Evolutionary conservation across 2,113 vertebrate genomes (phyloP).

Genomic region (Campylorhamphus procurvoides): DNA sequence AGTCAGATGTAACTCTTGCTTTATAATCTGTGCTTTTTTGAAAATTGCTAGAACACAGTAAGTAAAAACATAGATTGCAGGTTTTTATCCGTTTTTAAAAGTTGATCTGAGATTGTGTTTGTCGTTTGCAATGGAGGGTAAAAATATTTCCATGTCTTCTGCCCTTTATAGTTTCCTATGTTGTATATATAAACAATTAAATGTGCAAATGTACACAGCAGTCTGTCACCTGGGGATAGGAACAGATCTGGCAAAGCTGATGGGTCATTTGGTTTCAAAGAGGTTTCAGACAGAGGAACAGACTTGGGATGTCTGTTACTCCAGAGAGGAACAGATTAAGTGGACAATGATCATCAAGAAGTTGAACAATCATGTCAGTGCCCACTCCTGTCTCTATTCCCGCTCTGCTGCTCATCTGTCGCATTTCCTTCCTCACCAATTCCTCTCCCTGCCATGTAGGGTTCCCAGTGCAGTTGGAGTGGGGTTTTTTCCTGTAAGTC

Average conservation of each 20-base stretch:
- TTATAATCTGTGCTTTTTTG: not conserved
- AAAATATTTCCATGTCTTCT: not conserved
- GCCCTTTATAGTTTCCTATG: not conserved
- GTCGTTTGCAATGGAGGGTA: not conserved
- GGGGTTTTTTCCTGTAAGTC: rapidly evolving
- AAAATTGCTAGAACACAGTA: not conserved
- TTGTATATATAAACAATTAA: not conserved
- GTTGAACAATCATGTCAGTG: not conserved
- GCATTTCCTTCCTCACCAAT: not conserved
- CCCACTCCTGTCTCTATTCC: not conserved
- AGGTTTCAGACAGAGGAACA: not conserved
- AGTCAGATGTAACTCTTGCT: not conserved
- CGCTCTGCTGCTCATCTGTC: not conserved
- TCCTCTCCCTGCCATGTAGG: not conserved
- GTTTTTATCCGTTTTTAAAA: not conserved
- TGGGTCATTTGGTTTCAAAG: not conserved
- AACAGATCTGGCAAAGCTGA: not conserved
- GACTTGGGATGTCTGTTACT: not conserved
- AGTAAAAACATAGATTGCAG: not conserved
- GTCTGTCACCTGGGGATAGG: not conserved
- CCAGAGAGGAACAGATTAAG: not conserved
- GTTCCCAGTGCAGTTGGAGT: not conserved
- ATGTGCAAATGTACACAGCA: not conserved
- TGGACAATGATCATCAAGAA: not conserved
- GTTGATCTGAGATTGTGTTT: not conserved